Conservation (phyloP, 2,888 invertebrate genomes). For the Nomada goodeniana region DNA sequence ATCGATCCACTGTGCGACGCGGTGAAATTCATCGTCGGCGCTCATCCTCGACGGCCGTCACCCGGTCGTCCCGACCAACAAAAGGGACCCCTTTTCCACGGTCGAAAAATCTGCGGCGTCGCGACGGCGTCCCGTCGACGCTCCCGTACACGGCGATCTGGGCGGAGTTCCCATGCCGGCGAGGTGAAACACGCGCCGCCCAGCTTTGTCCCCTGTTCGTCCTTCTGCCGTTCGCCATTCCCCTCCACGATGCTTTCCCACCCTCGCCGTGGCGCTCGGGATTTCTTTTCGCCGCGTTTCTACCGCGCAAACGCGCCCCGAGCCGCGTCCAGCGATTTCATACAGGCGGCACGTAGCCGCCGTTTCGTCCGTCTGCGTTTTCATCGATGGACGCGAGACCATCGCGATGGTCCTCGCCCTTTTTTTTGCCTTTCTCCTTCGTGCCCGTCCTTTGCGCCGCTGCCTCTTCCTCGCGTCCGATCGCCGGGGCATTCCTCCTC, state of each 20-base stretch:
- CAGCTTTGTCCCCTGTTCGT: slow-evolving; percentile 67
- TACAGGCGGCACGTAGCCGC: slow-evolving; percentile 25
- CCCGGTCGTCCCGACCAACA: too few relatives aligned
- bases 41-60: too few relatives aligned
- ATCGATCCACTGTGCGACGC: too few relatives aligned
- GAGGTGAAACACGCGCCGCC: slow-evolving; percentile 68
- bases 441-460: neutral
- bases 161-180: slow-evolving; percentile 70
- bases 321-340: slow-evolving; percentile 37
- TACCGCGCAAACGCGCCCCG: slow-evolving; percentile 55
- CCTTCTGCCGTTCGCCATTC: slow-evolving; percentile 47
- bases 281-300: slow-evolving; percentile 24
- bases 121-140: slow-evolving; percentile 54
- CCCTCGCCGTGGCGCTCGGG: slow-evolving; percentile 12
- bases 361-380: slow-evolving; percentile 1
- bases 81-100: too few relatives aligned
- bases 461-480: too few relatives aligned
- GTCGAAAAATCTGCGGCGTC: too few relatives aligned
- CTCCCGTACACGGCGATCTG: slow-evolving; percentile 62
- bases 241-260: slow-evolving; percentile 39
- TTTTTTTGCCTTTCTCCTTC: neutral
- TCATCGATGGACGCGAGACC: too few relatives aligned
- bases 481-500: too few relatives aligned
- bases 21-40: too few relatives aligned
- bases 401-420: too few relatives aligned